A percentile compares a stretch with the other conserved stretches of the same genome.
These are phyloP conservation scores for Parambassis ranga DNA, from an alignment of 2,797 vertebrate genomes.

Conservation along the genomic window DNA sequence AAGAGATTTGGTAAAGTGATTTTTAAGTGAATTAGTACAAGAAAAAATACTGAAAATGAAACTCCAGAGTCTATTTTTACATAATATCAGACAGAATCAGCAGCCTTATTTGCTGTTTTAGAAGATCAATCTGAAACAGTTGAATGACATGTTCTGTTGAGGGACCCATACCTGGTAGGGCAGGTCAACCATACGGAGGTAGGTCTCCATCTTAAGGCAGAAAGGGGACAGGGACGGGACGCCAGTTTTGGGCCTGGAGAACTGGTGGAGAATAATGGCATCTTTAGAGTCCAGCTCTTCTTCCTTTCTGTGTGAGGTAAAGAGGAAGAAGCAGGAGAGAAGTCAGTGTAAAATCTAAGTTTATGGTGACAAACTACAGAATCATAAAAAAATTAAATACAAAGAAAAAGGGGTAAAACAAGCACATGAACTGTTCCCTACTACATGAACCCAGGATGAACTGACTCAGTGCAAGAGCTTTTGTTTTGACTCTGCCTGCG, in stretches of 20 bases:
- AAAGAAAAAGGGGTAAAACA: too few relatives aligned
- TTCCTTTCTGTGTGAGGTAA: slow-evolving; percentile 85
- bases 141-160: background rate
- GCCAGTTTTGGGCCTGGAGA: slow-evolving; percentile 91
- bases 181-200: slow-evolving; percentile 96
- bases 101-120: too few relatives aligned
- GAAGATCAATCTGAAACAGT: too few relatives aligned
- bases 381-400: too few relatives aligned
- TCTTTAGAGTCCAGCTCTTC: slow-evolving; percentile 97
- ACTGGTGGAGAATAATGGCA: slow-evolving; percentile 98
- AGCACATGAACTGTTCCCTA: too few relatives aligned
- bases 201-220: slow-evolving; percentile 99
- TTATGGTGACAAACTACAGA: too few relatives aligned
- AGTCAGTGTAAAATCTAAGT: too few relatives aligned
- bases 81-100: background rate
- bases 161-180: slow-evolving; percentile 90
- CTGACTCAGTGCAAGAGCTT: too few relatives aligned
- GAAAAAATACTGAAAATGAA: background rate
- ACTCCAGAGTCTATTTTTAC: background rate
- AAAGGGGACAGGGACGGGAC: slow-evolving; percentile 95
- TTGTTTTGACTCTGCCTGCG: too few relatives aligned
- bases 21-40: background rate
- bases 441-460: too few relatives aligned
- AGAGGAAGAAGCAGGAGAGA: background rate
- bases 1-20: background rate